A percentile compares a stretch with the other conserved stretches of the same genome.
Evolutionary conservation across 2,113 vertebrate genomes (phyloP).

Genomic region (Vanacampus margaritifer): DNA sequence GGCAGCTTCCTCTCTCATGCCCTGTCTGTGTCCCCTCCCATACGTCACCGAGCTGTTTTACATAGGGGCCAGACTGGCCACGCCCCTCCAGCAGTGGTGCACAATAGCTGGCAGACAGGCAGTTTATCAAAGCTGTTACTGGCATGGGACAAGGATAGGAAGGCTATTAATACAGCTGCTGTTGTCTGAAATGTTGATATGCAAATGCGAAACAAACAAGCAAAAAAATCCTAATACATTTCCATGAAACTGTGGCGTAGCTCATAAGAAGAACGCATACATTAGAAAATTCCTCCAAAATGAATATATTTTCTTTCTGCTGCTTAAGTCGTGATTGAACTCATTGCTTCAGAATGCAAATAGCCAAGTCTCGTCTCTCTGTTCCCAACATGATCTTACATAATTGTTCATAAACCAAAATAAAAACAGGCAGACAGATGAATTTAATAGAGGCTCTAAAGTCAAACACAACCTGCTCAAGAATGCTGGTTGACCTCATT

Average conservation of each 20-base stretch:
- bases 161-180: conserved; percentile 21
- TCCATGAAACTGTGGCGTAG: not conserved
- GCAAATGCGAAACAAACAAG: not conserved
- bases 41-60: conserved; percentile 52
- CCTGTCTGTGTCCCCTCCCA: conserved; percentile 32
- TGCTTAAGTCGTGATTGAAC: not conserved
- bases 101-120: conserved; percentile 54
- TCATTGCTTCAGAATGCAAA: not conserved
- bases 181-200: conserved; percentile 2
- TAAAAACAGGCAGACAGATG: not conserved
- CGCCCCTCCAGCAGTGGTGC: conserved; percentile 45
- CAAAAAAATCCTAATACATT: not conserved
- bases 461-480: not conserved
- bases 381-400: not conserved
- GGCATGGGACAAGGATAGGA: conserved; percentile 16
- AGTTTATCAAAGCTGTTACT: conserved; percentile 36
- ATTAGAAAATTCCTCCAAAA: too few relatives aligned
- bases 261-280: not conserved
- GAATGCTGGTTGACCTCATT: too few relatives aligned
- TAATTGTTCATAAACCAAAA: not conserved
- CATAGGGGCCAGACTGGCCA: conserved; percentile 67
- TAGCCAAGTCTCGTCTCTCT: not conserved
- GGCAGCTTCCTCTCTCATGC: conserved; percentile 17
- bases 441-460: not conserved
- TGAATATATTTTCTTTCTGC: too few relatives aligned